Evolutionary conservation across 2,113 vertebrate genomes (phyloP).

Genomic region (Zingel zingel): DNA sequence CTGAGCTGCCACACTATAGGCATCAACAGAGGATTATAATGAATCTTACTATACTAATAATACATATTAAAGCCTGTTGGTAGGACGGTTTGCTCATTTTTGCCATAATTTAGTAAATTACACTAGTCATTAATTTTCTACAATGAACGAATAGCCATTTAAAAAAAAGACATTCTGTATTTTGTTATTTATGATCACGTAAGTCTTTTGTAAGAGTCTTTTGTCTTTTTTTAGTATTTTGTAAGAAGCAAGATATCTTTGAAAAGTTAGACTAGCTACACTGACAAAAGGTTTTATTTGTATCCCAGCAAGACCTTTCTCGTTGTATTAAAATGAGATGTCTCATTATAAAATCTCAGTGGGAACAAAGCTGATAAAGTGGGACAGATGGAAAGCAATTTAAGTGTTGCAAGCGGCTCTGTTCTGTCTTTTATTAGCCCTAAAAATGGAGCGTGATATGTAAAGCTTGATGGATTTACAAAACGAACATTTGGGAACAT

Average conservation of each 20-base stretch:
- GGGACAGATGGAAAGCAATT: conserved; percentile 74
- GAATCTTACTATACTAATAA: background rate
- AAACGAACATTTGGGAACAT: conserved; percentile 46
- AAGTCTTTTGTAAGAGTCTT: background rate
- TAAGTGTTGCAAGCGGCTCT: conserved; percentile 47
- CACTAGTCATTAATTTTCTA: background rate
- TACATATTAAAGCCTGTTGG: background rate
- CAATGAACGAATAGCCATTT: background rate
- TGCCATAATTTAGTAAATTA: background rate
- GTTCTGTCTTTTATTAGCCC: conserved; percentile 57
- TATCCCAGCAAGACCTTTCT: conserved; percentile 32
- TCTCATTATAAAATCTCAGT: conserved; percentile 59
- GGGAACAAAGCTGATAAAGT: conserved; percentile 65
- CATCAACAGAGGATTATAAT: conserved; percentile 22
- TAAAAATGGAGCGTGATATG: conserved; percentile 49
- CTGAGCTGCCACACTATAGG: background rate
- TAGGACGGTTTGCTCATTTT: background rate
- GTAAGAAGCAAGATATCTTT: background rate
- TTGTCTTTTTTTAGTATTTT: background rate
- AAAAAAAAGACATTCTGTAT: background rate
- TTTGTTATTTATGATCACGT: background rate
- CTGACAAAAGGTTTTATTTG: conserved; percentile 3
- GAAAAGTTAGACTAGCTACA: conserved; percentile 6
- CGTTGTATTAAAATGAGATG: conserved; percentile 42
- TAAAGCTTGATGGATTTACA: conserved; percentile 48